Base-by-base conservation (phyloP, 2,888 invertebrate genomes). In the Didymodactylos carnosus region DNA sequence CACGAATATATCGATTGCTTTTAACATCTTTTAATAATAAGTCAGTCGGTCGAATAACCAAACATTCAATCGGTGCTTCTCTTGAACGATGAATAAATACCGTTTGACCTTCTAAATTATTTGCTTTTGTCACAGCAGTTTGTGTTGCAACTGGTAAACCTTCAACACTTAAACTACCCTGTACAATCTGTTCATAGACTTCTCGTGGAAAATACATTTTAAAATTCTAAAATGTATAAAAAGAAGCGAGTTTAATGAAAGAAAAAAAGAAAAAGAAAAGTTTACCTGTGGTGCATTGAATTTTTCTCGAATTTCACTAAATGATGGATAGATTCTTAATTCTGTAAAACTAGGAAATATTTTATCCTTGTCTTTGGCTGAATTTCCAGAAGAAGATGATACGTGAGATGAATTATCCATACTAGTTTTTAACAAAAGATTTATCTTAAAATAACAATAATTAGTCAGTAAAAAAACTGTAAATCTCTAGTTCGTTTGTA, bases 161-260 rank as follows among this genome's bases (percentile, higher is more conserved):
- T 49, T 73, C 73, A 16, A 73, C 27, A 39, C 39, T 49, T 27
- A 73, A 35, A 49, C 73, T 73, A 35, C 73, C 70, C n/a, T 69
- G n/a, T 1, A 73, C 49, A 11, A 73, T 73, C 27, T 73, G 69
- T n/a, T 73, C 46, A 39, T 39, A 70, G 39, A 73, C 69, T 35
- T 73, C 73, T 35, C 69, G 73, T 46, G 70, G 73, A 23, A 73
- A 69, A 41, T 73, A 73, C 23, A 73, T 39, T 49, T 73, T 69
- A 39, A 62, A 62, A 62, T 62, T 62, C 62, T 62, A 16, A 3
- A 29, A 25, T n/a, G n/a, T n/a, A 27, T 16, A 51, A 27, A 51
- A 10, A 16, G 35, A 53, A 35, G 25, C 6, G 6, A 49, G 13
- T 16, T 49, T 3, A 11, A 23, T 5, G 3, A 49, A 23, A 10